Evolutionary conservation across 2,797 vertebrate species (phyloP), one percentile per base, ranked within the genome.

Genomic region (Melanotaenia pygmaea): DNA sequence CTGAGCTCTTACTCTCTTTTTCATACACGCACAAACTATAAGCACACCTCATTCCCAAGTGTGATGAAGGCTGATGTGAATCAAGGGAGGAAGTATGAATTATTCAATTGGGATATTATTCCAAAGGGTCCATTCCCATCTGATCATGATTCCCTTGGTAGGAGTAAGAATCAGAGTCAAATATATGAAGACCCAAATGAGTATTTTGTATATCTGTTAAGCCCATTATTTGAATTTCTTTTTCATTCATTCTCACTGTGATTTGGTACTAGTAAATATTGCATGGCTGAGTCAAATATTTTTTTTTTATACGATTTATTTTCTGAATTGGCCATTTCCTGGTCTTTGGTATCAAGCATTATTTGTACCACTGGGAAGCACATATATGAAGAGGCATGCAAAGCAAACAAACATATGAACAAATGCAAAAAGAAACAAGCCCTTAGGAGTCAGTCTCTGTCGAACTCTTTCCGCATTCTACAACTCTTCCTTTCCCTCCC

Each of bases 101-200:
- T 89, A 94, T 94, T 94, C 62, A 94, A 70, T 45, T 72, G 61
- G 30, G 91, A 81, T 92, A 92, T 92, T 92, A 91, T 92, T 93
- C 65, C 77, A 86, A 87, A 87, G 87, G 84, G 89, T 88, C 87
- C 77, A 69, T 89, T 89, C 74, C 77, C 81, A 91, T 86, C 77
- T 88, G 82, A 92, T 88, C 18, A 24, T 80, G 69, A 90, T 74
- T 92, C 79, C 80, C 63, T 83, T 61, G 70, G 69, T 61, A 75
- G 65, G 67, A 14, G n/a, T 59, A 40, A 47, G 77, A 72, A 79
- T 72, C 43, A 73, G 35, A 75, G 74, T 67, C 75, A 81, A 58
- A 74, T 84, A 72, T 87, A 75, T 72, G 51, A 76, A 61, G 40
- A 84, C 79, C 68, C 60, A 59, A 72, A 79, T 30, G 37, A 65